These are phyloP conservation scores for Syrrhaptes paradoxus DNA, from an alignment of 2,113 vertebrate species.

Conservation along the genomic window DNA sequence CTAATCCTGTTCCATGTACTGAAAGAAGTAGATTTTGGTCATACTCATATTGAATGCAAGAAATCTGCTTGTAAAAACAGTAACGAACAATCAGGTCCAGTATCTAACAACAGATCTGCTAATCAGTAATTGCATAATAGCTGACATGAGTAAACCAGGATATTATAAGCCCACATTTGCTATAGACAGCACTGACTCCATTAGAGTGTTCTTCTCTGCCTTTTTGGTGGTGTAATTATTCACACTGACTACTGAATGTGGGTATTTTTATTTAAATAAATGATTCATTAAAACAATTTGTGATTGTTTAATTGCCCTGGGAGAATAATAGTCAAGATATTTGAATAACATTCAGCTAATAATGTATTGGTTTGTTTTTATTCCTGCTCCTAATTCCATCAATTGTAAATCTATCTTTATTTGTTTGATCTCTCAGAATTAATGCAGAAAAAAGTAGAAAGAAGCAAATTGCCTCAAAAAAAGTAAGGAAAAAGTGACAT, in stretches of 20 bases:
- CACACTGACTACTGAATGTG: neutral
- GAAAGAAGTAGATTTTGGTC: neutral
- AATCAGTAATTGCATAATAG: neutral
- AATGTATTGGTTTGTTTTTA: neutral
- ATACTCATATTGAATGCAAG: neutral
- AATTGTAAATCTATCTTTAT: neutral
- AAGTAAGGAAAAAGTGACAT: neutral
- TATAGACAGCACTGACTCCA: neutral
- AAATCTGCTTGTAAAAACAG: neutral
- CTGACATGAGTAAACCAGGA: neutral
- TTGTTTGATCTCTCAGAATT: neutral
- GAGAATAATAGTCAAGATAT: neutral
- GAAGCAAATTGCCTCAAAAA: neutral
- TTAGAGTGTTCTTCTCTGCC: neutral
- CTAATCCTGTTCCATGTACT: neutral
- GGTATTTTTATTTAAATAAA: neutral
- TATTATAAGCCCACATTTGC: neutral
- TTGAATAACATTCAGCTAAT: neutral
- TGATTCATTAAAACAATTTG: neutral
- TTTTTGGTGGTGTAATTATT: neutral
- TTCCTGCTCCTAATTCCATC: neutral
- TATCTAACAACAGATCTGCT: neutral
- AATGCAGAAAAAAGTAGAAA: neutral
- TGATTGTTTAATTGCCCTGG: neutral
- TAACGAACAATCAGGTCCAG: neutral